Conservation (phyloP, 2,113 vertebrate species). For the Crotalus viridis region DNA sequence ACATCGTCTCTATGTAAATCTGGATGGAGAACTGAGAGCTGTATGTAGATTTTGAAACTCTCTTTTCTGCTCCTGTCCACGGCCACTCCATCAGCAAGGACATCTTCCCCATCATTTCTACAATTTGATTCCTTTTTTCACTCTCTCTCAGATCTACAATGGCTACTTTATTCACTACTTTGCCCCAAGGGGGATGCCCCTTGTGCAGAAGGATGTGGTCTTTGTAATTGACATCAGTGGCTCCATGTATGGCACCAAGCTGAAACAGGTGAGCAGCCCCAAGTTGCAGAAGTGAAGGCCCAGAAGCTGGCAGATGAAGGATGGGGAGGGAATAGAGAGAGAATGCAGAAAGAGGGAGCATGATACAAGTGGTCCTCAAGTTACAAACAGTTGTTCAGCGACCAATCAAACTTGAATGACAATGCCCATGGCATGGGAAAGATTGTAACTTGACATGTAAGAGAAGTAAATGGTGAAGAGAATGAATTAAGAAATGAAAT, state of each 20-base stretch:
- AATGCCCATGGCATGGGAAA: background rate
- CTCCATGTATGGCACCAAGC: constrained; percentile 83
- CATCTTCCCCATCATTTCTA: background rate
- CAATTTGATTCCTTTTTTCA: background rate
- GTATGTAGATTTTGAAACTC: background rate
- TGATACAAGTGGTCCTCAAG: background rate
- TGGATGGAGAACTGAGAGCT: background rate
- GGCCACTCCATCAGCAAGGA: background rate
- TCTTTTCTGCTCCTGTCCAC: background rate
- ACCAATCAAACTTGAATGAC: background rate
- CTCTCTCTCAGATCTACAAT: constrained; percentile 72
- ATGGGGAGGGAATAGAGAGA: background rate
- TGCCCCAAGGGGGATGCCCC: constrained; percentile 75
- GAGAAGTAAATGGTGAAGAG: background rate
- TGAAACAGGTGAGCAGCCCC: constrained; percentile 75
- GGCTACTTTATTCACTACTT: constrained; percentile 84
- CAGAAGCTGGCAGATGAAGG: background rate
- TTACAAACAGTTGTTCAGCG: background rate
- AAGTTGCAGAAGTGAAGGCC: too few relatives aligned
- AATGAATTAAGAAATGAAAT: background rate
- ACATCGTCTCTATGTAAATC: background rate
- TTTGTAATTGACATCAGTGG: constrained; percentile 82
- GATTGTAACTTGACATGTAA: background rate
- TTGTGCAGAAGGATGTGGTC: constrained; percentile 78
- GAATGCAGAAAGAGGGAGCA: background rate